Conservation (phyloP, 2,797 vertebrate genomes). For the Lateolabrax maculatus region DNA sequence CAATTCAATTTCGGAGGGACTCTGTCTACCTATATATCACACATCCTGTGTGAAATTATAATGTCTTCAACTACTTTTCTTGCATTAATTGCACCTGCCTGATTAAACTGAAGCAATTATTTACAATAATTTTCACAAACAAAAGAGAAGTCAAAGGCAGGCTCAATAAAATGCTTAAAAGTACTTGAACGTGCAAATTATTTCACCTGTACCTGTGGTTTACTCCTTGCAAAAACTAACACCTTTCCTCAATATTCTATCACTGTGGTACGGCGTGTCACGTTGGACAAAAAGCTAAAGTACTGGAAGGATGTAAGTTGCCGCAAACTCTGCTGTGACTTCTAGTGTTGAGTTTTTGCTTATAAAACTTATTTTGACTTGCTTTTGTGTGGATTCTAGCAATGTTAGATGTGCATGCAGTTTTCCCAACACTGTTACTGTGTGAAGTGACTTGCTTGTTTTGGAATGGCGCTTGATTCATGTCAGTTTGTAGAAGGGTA, state of each 20-base stretch:
- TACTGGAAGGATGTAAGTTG: slow-evolving; percentile 99
- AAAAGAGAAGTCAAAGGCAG: neutral
- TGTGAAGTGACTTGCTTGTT: slow-evolving; percentile 44
- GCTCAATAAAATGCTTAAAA: slow-evolving; percentile 45
- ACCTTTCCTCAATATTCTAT: slow-evolving; percentile 91
- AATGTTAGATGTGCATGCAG: slow-evolving; percentile 69
- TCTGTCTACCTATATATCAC: slow-evolving; percentile 6
- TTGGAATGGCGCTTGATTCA: slow-evolving; percentile 44
- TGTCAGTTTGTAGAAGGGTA: slow-evolving; percentile 32
- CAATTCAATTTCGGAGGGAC: neutral
- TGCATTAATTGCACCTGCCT: slow-evolving; percentile 52
- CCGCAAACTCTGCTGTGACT: slow-evolving; percentile 72
- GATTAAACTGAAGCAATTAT: neutral
- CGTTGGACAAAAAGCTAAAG: slow-evolving; percentile 94
- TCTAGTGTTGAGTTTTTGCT: slow-evolving; percentile 68
- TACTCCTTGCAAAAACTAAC: slow-evolving; percentile 84
- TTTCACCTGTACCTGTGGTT: slow-evolving; percentile 59
- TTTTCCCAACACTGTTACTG: slow-evolving; percentile 29
- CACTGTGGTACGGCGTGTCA: slow-evolving; percentile 87
- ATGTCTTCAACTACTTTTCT: slow-evolving; percentile 56
- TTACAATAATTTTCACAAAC: neutral
- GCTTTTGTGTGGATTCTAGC: slow-evolving; percentile 56
- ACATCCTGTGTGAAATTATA: slow-evolving; percentile 25
- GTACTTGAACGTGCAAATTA: slow-evolving; percentile 48
- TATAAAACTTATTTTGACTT: slow-evolving; percentile 7